Evolutionary conservation across 2,888 invertebrate genomes (phyloP).

Genomic region (Chymomyza amoena): DNA sequence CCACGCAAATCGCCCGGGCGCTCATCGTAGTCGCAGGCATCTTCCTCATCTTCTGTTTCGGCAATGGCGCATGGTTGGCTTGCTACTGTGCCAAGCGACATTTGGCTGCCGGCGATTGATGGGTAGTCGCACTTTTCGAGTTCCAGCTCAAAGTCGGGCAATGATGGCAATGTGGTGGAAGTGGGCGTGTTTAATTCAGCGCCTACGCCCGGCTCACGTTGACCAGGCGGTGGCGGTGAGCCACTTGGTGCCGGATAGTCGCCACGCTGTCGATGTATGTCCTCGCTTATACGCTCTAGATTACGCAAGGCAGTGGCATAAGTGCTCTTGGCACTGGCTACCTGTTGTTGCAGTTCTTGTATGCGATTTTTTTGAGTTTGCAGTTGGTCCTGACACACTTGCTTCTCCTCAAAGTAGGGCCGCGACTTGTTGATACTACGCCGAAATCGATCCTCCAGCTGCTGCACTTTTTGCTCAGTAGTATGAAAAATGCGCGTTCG

Average conservation of each 20-base stretch:
- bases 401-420: conserved; percentile 94
- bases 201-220: conserved; percentile 86
- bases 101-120: conserved; percentile 80
- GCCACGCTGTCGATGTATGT: conserved; percentile 84
- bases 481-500: conserved; percentile 89
- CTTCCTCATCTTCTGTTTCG: conserved; percentile 53
- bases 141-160: conserved; percentile 81
- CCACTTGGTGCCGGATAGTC: conserved; percentile 63
- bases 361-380: conserved; percentile 92
- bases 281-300: conserved; percentile 94
- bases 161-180: conserved; percentile 67
- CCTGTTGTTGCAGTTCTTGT: conserved; percentile 88
- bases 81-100: conserved; percentile 77
- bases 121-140: conserved; percentile 81
- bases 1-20: conserved; percentile 48
- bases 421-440: conserved; percentile 91
- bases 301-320: conserved; percentile 91
- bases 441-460: conserved; percentile 89
- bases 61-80: conserved; percentile 35
- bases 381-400: conserved; percentile 90
- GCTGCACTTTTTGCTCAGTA: conserved; percentile 89
- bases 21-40: conserved; percentile 60
- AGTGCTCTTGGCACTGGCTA: conserved; percentile 85
- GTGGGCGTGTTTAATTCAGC: conserved; percentile 82
- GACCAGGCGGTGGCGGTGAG: conserved; percentile 75